Evolutionary conservation across 2,888 invertebrate species (phyloP), one percentile per base, ranked within the genome.

Genomic region (Drosophila prostipennis): DNA sequence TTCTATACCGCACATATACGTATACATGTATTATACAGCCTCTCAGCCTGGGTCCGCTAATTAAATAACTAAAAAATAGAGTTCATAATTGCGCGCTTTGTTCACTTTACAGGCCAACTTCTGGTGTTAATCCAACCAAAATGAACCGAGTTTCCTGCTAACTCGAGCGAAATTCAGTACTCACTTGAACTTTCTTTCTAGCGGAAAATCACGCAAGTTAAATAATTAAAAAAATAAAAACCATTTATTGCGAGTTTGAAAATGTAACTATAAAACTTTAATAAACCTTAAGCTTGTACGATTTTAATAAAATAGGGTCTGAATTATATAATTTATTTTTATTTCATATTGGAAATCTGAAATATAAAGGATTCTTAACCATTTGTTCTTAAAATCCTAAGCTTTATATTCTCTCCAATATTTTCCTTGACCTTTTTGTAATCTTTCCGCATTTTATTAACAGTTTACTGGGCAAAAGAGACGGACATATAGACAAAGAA

Each of bases 51-150:
- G 58, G 52, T 56, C 55, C 58, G 78, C 89, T 89, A 84, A 84
- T 84, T 84, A 84, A 89, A 89, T 86, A 84, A 89, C 88, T 86
- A 81, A 85, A 48, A 48, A 32, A 46, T 37, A 73, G 57, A 69
- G 70, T 77, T 83, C 82, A 88, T 89, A 89, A 84, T 88, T 84
- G 83, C 71, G 73, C 59, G 64, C 67, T 79, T 74, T 73, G 75
- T 88, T 86, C 71, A 72, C 77, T 77, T 74, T 64, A 48, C 51
- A 57, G 63, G 70, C 51, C 43, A 7, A 60, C 48, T 61, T 34
- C 8, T 16, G 19, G 23, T 39, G 32, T 48, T 61, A 48, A 48
- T 48, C 39, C 61, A 40, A 46, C 61, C 32, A 48, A 55, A 58
- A 57, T 40, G 39, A 57, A 29, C 32, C 13, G 23, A 16, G 56